Base-by-base conservation (phyloP, 2,113 vertebrate genomes). In the Rattus rattus region DNA sequence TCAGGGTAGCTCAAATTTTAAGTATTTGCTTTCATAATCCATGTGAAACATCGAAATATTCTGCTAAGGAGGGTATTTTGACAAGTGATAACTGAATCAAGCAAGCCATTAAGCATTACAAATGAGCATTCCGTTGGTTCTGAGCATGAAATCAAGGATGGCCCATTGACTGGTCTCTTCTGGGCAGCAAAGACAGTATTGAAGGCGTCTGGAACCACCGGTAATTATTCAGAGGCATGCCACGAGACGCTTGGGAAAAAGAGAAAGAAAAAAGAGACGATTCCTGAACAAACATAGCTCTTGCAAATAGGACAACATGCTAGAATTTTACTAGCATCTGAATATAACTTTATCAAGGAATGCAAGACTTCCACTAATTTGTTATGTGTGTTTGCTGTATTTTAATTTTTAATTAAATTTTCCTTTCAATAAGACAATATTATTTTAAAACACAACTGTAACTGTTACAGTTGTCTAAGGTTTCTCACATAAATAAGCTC, bases 61-160 rank as follows among this genome's bases (percentile, higher is more conserved):
- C 79, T 88, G 69, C 54, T 90, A 93, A 94, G 63, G 75, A 72
- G 95, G 75, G 52, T 97, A 96, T 94, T 98, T 96, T 16, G 28
- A 84, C 77, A 94, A 93, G 75, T 65, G 70, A 16, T 94, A 76
- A 75, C 79, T 43, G 83, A 90, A 83, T 90, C 49, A 93, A 77
- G 91, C 67, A 95, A 54, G 13, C 36, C 49, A 28, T 87, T 75
- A 73, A 77, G 92, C 69, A 80, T 92, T 92, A 61, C 49, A 65
- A 79, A 72, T 84, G 30, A 59, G 73, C 59, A 63, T 90, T 77
- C 84, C 39, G 17, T 65, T 79, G 83, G 49, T 90, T 79, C 61
- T 73, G 84, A 92, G 43, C 80, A 14, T 61, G 63, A 92, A 59
- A 61, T 97, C n/a, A 80, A 54, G 43, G 92, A 36, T 52, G 19